Base-by-base conservation (phyloP, 2,888 invertebrate genomes). In the Spilarctia lutea region DNA sequence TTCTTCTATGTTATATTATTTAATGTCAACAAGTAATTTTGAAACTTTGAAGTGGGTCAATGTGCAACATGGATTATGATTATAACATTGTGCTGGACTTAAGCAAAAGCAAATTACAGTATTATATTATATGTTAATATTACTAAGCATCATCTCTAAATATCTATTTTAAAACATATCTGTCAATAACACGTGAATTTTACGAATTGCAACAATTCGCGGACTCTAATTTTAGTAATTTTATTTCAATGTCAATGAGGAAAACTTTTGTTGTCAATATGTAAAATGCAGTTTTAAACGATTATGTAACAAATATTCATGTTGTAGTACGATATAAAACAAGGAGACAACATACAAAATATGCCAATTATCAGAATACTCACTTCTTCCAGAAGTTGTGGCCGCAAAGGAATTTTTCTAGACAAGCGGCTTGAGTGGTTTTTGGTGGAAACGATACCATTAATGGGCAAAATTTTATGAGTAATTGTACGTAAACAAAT, bases 351-450 rank as follows among this genome's bases (percentile, higher is more conserved):
- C 16, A 30, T 18, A 75, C n/a, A 30, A 52, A 67, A 72, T 39
- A 11, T 11, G 66, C 13, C 30, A 52, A 76, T 78, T 72, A 66
- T 52, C 27, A 63, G 20, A 79, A 79, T 86, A 93, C 93, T 92
- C 88, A 96, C 97, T 90, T 96, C 94, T 91, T 96, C 96, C 78
- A 96, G 89, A 94, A 96, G 96, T 82, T 94, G 92, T 65, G 96
- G 93, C 79, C 93, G 91, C 77, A 91, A 80, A 66, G 95, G 94
- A 83, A 96, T 91, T 90, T 96, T 96, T 89, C 94, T 93, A 86
- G 96, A 90, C 82, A 96, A 89, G 83, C 95, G 96, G 87, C 93
- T 94, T 76, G 96, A 90, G 90, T 96, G 96, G 88, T 90, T 96
- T 91, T 96, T 95, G 42, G 96, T 94, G 73, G 95, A 92, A 87